Evolutionary conservation across 1,140 invertebrate species (phyloP).

Genomic region (Apis laboriosa): DNA sequence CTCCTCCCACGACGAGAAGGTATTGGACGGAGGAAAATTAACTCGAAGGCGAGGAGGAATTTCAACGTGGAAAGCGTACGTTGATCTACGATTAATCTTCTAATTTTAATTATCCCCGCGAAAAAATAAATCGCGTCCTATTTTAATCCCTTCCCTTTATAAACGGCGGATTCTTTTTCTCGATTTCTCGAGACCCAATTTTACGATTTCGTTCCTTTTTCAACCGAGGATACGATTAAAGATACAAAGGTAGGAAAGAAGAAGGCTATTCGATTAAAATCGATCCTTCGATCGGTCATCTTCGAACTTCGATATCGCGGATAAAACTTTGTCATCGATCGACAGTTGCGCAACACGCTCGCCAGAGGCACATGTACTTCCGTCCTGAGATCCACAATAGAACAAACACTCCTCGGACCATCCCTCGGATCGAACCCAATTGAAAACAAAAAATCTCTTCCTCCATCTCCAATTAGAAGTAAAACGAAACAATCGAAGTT

Average conservation of each 20-base stretch:
- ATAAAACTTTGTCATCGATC: not conserved
- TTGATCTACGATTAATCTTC: not conserved
- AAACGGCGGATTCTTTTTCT: no score
- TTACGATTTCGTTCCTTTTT: no score
- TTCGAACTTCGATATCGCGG: not conserved
- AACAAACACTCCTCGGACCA: no score
- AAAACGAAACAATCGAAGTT: no score
- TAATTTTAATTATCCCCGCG: slow-evolving; percentile 17
- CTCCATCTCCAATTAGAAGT: no score
- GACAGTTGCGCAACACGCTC: not conserved
- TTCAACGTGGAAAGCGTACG: not conserved
- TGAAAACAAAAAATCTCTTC: no score
- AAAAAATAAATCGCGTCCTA: not conserved
- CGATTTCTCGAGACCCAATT: no score
- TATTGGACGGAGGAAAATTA: slow-evolving; percentile 19
- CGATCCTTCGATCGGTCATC: not conserved
- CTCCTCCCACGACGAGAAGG: not conserved
- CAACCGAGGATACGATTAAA: no score
- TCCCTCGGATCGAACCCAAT: no score
- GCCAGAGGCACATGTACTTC: not conserved
- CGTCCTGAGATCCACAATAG: no score
- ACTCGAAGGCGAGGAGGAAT: slow-evolving; percentile 8
- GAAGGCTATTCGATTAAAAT: not conserved
- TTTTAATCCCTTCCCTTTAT: no score
- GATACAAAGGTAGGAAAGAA: no score